Evolutionary conservation across 2,113 vertebrate genomes (phyloP).

Genomic region (Oryzias curvinotus): DNA sequence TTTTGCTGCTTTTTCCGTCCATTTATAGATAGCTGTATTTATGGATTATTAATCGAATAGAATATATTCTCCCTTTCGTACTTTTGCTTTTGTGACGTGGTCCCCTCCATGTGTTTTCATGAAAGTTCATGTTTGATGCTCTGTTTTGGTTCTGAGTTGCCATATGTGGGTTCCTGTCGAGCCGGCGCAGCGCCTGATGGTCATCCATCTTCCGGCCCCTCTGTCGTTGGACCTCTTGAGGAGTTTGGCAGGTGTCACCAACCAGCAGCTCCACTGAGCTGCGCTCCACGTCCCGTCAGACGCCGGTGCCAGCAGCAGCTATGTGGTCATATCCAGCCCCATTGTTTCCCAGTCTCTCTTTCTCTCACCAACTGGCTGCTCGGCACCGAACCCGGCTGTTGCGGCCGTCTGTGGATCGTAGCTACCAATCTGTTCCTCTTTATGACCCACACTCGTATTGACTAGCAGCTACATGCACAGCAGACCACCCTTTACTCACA

Average conservation of each 20-base stretch:
- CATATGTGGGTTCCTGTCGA: slow-evolving; percentile 52
- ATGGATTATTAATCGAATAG: too few relatives aligned
- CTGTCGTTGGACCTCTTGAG: slow-evolving; percentile 46
- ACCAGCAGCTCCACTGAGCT: slow-evolving; percentile 34
- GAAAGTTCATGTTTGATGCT: slow-evolving; percentile 28
- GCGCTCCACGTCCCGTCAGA: slow-evolving; percentile 28
- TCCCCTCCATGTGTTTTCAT: slow-evolving; percentile 15
- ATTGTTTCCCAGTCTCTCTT: slow-evolving; percentile 45
- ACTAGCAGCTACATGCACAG: slow-evolving; percentile 40
- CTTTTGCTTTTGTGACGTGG: slow-evolving; percentile 9
- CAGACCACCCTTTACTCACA: slow-evolving; percentile 37
- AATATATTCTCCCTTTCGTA: not conserved
- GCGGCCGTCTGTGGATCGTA: slow-evolving; percentile 43
- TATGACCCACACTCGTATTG: slow-evolving; percentile 43
- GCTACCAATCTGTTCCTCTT: slow-evolving; percentile 65
- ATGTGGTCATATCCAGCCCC: slow-evolving; percentile 54
- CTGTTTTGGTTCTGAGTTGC: slow-evolving; percentile 26
- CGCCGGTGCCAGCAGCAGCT: slow-evolving; percentile 54
- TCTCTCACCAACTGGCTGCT: slow-evolving; percentile 62
- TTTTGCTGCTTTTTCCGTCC: not conserved
- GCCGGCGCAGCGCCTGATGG: slow-evolving; percentile 15
- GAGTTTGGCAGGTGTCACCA: slow-evolving; percentile 33
- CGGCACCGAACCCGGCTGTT: slow-evolving; percentile 66
- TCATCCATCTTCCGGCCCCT: slow-evolving; percentile 51
- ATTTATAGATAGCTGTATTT: too few relatives aligned